These are phyloP conservation scores for Latrodectus elegans DNA, from an alignment of 2,888 invertebrate genomes.

Conservation along the genomic window DNA sequence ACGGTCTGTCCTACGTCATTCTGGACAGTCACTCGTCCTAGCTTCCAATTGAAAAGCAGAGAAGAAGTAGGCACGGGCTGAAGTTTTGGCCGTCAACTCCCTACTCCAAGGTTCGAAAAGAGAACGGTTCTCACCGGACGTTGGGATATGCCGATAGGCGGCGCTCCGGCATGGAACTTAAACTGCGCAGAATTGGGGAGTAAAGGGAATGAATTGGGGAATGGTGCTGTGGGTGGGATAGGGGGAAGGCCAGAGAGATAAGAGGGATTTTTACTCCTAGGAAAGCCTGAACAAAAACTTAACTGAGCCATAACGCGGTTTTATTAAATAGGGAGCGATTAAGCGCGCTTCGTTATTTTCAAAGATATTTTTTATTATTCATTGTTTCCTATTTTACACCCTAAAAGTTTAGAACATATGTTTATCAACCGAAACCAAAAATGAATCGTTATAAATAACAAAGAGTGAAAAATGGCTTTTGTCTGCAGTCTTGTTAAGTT, in stretches of 20 bases:
- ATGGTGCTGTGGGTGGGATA: neutral
- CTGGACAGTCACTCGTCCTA: slow-evolving; percentile 10
- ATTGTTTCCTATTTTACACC: slow-evolving; percentile 40
- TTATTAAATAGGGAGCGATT: slow-evolving; percentile 60
- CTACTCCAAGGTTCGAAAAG: slow-evolving; percentile 47
- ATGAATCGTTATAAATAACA: slow-evolving; percentile 24
- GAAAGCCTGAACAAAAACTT: slow-evolving; percentile 61
- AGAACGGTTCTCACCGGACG: slow-evolving; percentile 55
- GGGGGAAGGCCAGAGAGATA: slow-evolving; percentile 53
- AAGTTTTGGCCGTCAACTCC: slow-evolving; percentile 62
- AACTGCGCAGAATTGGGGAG: slow-evolving; percentile 65
- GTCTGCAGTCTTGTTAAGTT: slow-evolving; percentile 9
- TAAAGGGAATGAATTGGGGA: slow-evolving; percentile 26
- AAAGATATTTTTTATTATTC: slow-evolving; percentile 21
- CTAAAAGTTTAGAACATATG: slow-evolving; percentile 45
- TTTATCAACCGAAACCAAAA: slow-evolving; percentile 16
- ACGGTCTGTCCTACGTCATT: slow-evolving; percentile 54
- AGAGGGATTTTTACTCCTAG: slow-evolving; percentile 62
- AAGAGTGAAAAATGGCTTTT: slow-evolving; percentile 36
- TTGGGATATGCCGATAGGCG: slow-evolving; percentile 42
- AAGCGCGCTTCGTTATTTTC: slow-evolving; percentile 45
- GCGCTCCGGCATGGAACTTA: slow-evolving; percentile 51
- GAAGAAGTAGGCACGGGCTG: slow-evolving; percentile 34
- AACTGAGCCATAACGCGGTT: slow-evolving; percentile 60
- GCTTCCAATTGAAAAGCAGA: slow-evolving; percentile 14